phyloP scores from a whole-genome alignment of 2,113 vertebrate species.

The Ibidorhyncha struthersii region DNA sequence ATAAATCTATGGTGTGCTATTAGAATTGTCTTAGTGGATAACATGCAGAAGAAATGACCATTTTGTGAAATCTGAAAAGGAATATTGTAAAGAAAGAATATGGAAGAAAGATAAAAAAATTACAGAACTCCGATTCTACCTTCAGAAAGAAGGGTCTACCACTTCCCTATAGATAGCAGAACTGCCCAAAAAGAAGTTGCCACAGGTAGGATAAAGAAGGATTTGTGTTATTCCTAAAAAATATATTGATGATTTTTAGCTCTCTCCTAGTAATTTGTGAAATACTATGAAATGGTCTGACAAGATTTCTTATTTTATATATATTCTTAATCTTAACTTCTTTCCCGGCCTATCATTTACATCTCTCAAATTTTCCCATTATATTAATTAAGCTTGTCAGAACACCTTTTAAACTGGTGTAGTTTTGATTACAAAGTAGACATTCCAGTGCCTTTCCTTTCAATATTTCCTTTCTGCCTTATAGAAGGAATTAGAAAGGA shows the following conservation, averaged over 20 bases:
- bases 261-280: not conserved
- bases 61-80: not conserved
- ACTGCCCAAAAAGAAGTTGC: not conserved
- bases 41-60: not conserved
- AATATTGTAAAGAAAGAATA: not conserved
- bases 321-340: not conserved
- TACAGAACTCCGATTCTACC: not conserved
- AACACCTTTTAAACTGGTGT: not conserved
- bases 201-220: not conserved
- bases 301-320: not conserved
- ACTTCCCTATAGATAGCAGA: not conserved
- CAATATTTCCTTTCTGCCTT: not conserved
- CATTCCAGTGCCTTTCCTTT: not conserved
- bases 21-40: not conserved
- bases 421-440: not conserved
- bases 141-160: not conserved
- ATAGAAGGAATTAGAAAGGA: not conserved
- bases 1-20: not conserved
- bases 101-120: not conserved
- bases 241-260: not conserved
- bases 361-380: not conserved
- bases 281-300: not conserved
- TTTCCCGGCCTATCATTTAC: not conserved
- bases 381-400: not conserved
- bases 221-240: not conserved